Conservation (phyloP, 2,797 vertebrate genomes). For the Chloroceryle inda region DNA sequence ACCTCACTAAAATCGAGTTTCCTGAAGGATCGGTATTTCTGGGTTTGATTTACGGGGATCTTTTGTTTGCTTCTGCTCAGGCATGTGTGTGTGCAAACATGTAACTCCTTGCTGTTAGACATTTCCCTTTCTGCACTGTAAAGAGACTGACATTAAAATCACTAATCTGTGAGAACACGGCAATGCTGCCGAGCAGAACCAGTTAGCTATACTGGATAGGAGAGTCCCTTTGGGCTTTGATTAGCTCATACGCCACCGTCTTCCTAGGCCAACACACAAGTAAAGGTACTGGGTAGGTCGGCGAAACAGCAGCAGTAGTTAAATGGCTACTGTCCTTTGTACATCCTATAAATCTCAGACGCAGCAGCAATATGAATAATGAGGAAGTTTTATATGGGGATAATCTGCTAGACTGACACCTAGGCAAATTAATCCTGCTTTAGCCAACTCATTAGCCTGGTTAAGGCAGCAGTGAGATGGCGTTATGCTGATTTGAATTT, state of each 20-base stretch:
- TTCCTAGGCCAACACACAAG: background rate
- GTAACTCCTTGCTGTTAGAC: background rate
- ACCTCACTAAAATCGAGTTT: background rate
- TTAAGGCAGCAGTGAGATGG: background rate
- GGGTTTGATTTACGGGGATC: background rate
- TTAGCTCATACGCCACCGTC: background rate
- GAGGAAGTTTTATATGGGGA: background rate
- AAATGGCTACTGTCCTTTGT: too few species aligned
- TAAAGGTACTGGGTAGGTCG: background rate
- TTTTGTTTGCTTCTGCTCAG: background rate
- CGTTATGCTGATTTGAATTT: accelerated
- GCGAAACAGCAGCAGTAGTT: background rate
- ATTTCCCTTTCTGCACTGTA: background rate
- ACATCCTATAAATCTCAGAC: background rate
- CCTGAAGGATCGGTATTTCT: background rate
- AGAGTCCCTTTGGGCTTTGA: background rate
- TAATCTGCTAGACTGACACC: background rate
- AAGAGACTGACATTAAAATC: background rate
- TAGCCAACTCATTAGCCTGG: background rate
- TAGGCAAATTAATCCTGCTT: background rate
- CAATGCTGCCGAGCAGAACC: background rate
- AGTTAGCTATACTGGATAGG: background rate
- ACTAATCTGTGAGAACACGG: background rate
- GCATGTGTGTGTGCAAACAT: background rate
- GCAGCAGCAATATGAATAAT: background rate